A percentile compares a stretch with the other conserved stretches of the same genome.
These are phyloP conservation scores for Oenanthe melanoleuca DNA, from an alignment of 2,113 vertebrate species.

Conservation along the genomic window DNA sequence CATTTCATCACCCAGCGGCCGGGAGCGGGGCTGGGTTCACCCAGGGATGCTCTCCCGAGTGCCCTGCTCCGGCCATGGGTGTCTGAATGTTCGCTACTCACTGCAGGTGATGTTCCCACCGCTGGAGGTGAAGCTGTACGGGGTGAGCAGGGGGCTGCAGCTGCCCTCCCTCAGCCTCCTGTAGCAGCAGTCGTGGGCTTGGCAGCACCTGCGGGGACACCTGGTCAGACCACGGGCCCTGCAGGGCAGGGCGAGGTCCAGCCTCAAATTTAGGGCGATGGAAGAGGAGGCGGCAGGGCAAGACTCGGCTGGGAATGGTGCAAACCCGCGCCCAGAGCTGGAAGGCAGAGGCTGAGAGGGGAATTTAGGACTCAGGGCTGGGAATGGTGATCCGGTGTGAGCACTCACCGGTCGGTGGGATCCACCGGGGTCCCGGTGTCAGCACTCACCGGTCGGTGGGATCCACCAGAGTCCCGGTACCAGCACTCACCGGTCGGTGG, in stretches of 20 bases:
- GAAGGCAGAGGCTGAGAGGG: accelerated
- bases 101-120: background rate
- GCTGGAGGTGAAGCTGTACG: background rate
- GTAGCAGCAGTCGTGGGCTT: conserved; percentile 65
- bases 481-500: background rate
- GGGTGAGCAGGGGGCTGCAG: conserved; percentile 52
- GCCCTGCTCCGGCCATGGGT: background rate
- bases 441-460: background rate
- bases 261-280: background rate
- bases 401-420: conserved; percentile 7
- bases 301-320: too few species aligned
- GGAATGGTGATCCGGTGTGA: accelerated
- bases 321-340: accelerated
- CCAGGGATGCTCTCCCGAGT: background rate
- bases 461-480: conserved; percentile 2
- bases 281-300: background rate
- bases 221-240: background rate
- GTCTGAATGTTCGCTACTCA: background rate
- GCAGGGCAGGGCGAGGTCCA: background rate
- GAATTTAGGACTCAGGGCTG: accelerated
- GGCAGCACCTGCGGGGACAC: conserved; percentile 54
- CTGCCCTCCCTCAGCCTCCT: background rate
- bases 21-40: background rate
- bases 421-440: conserved; percentile 13
- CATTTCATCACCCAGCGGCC: accelerated